These are phyloP conservation scores for Lacerta bilineata DNA, from an alignment of 2,797 vertebrate genomes.

Conservation along the genomic window DNA sequence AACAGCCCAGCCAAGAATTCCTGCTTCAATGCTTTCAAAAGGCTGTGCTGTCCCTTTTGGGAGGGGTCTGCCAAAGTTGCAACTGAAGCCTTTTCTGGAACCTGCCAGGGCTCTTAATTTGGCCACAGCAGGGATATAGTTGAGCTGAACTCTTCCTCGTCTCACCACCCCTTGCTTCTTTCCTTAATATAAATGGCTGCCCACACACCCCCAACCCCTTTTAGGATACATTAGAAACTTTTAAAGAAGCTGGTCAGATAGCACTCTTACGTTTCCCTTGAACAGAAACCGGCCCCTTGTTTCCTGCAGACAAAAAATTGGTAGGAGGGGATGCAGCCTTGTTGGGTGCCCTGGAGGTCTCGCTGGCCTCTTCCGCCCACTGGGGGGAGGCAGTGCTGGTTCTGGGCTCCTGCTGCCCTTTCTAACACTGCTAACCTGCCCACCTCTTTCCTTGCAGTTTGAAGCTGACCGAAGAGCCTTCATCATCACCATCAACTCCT, in stretches of 20 bases:
- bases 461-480: slow-evolving; percentile 97
- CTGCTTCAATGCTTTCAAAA: background rate
- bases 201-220: background rate
- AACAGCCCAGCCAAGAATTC: background rate
- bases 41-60: no score
- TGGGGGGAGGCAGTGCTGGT: background rate
- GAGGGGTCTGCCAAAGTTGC: background rate
- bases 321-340: no score
- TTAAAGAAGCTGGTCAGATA: background rate
- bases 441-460: slow-evolving; percentile 81
- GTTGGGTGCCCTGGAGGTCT: no score
- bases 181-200: background rate
- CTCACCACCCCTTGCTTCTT: background rate
- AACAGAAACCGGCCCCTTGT: background rate
- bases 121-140: background rate
- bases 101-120: background rate
- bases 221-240: background rate
- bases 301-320: background rate
- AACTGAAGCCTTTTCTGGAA: background rate
- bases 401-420: background rate
- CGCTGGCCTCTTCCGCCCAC: no score
- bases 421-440: background rate
- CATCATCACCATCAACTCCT: slow-evolving; percentile 99
- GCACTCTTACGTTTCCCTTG: background rate
- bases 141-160: background rate